Evolutionary conservation across 2,113 vertebrate genomes (phyloP).

Genomic region (Edolisoma coerulescens): DNA sequence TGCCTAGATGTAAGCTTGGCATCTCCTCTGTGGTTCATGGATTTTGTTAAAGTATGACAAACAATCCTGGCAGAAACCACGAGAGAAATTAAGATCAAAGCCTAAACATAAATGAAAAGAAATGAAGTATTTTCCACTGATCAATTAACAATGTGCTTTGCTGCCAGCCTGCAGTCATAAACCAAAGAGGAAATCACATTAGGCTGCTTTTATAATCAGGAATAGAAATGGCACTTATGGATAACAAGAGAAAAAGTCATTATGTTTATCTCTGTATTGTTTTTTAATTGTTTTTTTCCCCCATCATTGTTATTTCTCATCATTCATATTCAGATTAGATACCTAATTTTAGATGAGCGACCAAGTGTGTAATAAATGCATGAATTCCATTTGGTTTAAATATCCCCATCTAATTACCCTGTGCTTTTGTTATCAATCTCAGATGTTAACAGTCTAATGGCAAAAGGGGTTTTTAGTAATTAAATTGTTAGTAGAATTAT

Average conservation of each 20-base stretch:
- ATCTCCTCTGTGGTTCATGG: conserved; percentile 15
- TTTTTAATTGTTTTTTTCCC: conserved; percentile 34
- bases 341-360: conserved; percentile 62
- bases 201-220: conserved; percentile 33
- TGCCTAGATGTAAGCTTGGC: conserved; percentile 24
- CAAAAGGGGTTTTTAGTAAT: conserved; percentile 36
- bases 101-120: conserved; percentile 16
- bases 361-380: conserved; percentile 44
- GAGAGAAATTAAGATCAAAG: conserved; percentile 57
- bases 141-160: conserved; percentile 31
- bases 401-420: conserved; percentile 51
- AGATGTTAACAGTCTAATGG: conserved; percentile 24
- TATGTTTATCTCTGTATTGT: conserved; percentile 18
- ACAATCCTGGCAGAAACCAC: conserved; percentile 29
- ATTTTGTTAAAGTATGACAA: conserved; percentile 33
- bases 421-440: conserved; percentile 60
- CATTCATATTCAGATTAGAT: conserved; percentile 66
- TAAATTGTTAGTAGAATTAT: conserved; percentile 49
- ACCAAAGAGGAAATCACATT: conserved; percentile 23
- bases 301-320: conserved; percentile 13
- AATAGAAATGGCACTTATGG: neutral
- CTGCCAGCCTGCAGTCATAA: conserved; percentile 15
- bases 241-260: conserved; percentile 4
- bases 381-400: conserved; percentile 64
- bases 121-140: neutral